Evolutionary conservation across 1,140 invertebrate species (phyloP).

Genomic region (Drosophila pandora): DNA sequence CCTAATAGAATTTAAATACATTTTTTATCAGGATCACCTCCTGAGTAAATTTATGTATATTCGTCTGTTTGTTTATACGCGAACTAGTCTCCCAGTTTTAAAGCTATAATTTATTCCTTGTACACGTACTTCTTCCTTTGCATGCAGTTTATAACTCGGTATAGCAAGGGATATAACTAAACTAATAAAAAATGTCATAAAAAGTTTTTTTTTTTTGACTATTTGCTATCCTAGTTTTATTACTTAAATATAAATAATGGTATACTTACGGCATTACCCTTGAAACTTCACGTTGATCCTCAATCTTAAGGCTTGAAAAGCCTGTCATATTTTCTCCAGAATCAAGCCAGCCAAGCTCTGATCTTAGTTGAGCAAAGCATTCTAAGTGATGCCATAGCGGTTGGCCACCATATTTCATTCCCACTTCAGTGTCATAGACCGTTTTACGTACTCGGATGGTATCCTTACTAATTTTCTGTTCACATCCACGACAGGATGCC

Average conservation of each 20-base stretch:
- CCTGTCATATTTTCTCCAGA: conserved; percentile 90
- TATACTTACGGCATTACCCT: conserved; percentile 78
- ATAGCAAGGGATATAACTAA: no score
- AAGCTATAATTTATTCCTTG: no score
- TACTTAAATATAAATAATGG: neutral
- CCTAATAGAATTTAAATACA: no score
- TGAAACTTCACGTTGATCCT: conserved; percentile 90
- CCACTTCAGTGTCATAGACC: conserved; percentile 93
- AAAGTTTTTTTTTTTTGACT: no score
- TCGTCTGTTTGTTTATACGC: no score
- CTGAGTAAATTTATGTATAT: no score
- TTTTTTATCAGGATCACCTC: no score
- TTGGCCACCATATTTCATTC: conserved; percentile 91
- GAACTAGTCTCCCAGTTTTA: no score
- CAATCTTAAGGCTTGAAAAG: conserved; percentile 88
- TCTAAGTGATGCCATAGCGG: conserved; percentile 96
- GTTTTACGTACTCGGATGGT: conserved; percentile 93
- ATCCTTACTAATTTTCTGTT: conserved; percentile 93
- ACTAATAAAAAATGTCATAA: no score
- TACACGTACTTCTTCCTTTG: no score
- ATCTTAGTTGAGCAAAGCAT: conserved; percentile 89
- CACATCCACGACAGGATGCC: conserved; percentile 93
- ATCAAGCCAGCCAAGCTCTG: conserved; percentile 90
- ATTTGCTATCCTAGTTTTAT: no score
- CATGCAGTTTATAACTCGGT: no score